Conservation (phyloP, 2,797 vertebrate species). For the Acanthurus lineatus region DNA sequence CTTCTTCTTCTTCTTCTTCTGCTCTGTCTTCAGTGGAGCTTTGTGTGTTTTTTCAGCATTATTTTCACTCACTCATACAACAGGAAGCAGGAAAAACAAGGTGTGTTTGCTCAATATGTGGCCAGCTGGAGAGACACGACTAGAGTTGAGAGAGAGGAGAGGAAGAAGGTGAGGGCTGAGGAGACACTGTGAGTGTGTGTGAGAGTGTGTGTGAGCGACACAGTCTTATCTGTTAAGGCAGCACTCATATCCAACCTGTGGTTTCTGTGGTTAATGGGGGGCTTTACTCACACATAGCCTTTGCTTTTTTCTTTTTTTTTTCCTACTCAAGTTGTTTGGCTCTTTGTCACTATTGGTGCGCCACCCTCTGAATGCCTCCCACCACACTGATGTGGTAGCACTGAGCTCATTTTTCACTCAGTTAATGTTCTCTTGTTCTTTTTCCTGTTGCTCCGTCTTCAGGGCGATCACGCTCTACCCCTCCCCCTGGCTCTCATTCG, state of each 20-base stretch:
- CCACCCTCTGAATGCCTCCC: slow-evolving; percentile 14
- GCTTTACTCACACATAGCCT: slow-evolving; percentile 2
- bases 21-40: slow-evolving; percentile 44
- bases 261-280: slow-evolving; percentile 23
- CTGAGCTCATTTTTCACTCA: slow-evolving; percentile 58
- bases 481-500: slow-evolving; percentile 68
- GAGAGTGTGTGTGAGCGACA: background rate
- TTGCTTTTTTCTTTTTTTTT: background rate
- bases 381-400: slow-evolving; percentile 18
- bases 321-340: slow-evolving; percentile 1
- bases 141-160: slow-evolving; percentile 55
- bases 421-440: slow-evolving; percentile 57
- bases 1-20: slow-evolving; percentile 5
- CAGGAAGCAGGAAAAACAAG: slow-evolving; percentile 76
- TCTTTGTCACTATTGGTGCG: background rate
- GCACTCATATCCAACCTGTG: slow-evolving; percentile 11
- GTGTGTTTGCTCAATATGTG: slow-evolving; percentile 70
- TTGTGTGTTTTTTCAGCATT: slow-evolving; percentile 44
- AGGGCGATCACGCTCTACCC: slow-evolving; percentile 66
- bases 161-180: slow-evolving; percentile 65
- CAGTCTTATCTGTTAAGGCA: too few relatives aligned
- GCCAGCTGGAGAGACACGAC: slow-evolving; percentile 51
- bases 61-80: slow-evolving; percentile 24
- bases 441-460: slow-evolving; percentile 73
- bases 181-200: slow-evolving; percentile 11